Evolutionary conservation across 2,113 vertebrate genomes (phyloP).

Genomic region (Rostratula benghalensis): DNA sequence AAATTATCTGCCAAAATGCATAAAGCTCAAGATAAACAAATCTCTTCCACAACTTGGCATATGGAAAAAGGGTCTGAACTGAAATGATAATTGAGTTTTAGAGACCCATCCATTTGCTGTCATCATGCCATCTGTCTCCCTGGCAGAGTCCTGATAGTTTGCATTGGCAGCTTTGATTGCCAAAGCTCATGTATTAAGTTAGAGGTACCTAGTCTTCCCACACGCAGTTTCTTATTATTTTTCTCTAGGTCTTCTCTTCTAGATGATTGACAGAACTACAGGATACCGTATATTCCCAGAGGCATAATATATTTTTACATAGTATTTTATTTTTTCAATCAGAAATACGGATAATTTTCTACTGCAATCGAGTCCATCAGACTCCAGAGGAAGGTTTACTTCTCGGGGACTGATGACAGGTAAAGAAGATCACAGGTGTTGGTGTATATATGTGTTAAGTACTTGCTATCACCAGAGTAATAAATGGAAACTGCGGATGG

Average conservation of each 20-base stretch:
- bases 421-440: not conserved
- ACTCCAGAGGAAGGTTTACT: not conserved
- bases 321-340: not conserved
- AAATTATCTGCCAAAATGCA: slow-evolving; percentile 33
- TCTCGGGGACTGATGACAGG: not conserved
- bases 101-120: slow-evolving; percentile 60
- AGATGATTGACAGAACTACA: slow-evolving; percentile 17
- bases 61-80: slow-evolving; percentile 8
- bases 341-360: not conserved
- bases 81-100: slow-evolving; percentile 65
- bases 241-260: not conserved
- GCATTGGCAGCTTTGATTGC: slow-evolving; percentile 41
- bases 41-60: slow-evolving; percentile 38
- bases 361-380: not conserved
- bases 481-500: not conserved
- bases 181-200: slow-evolving; percentile 47
- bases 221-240: slow-evolving; percentile 9
- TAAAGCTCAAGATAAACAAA: slow-evolving; percentile 61
- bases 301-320: not conserved
- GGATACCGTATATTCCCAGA: not conserved
- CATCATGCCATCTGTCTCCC: slow-evolving; percentile 57
- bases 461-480: not conserved
- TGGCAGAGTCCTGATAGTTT: slow-evolving; percentile 51
- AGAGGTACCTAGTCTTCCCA: slow-evolving; percentile 43
- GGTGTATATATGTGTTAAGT: not conserved